These are phyloP conservation scores for Drosophila pseudoananassae DNA, from an alignment of 1,140 invertebrate species.

Conservation along the genomic window DNA sequence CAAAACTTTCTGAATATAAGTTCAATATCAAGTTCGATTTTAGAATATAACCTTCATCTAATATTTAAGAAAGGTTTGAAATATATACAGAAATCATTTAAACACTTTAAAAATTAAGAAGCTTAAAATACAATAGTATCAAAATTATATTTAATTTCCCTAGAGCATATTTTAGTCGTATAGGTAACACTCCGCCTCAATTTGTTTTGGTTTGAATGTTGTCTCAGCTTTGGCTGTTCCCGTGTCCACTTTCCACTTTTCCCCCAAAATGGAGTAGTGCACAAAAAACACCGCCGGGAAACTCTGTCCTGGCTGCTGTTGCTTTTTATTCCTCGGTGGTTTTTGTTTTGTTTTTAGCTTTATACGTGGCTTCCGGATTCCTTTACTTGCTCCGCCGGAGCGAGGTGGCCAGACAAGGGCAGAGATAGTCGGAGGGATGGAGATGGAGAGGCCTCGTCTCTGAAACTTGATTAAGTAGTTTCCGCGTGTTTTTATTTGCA, in stretches of 20 bases:
- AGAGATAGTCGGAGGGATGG: neutral
- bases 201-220: slow-evolving; percentile 53
- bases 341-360: slow-evolving; percentile 56
- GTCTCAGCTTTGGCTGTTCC: slow-evolving; percentile 64
- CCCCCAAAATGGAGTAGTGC: slow-evolving; percentile 30
- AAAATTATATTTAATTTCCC: neutral
- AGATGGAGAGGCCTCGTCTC: slow-evolving; percentile 12
- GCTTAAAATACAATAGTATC: neutral
- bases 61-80: too few relatives aligned
- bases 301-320: slow-evolving; percentile 53
- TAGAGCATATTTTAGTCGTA: slow-evolving; percentile 14
- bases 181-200: neutral
- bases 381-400: slow-evolving; percentile 7
- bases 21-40: too few relatives aligned
- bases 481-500: slow-evolving; percentile 79
- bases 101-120: too few relatives aligned
- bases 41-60: too few relatives aligned
- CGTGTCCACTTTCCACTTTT: slow-evolving; percentile 37
- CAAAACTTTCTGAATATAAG: too few relatives aligned
- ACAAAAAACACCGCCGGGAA: slow-evolving; percentile 42
- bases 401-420: neutral
- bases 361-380: slow-evolving; percentile 53
- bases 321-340: slow-evolving; percentile 39
- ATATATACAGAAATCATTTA: too few relatives aligned
- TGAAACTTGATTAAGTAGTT: slow-evolving; percentile 80